Evolutionary conservation across 2,113 vertebrate genomes (phyloP).

Genomic region (Dascyllus trimaculatus): DNA sequence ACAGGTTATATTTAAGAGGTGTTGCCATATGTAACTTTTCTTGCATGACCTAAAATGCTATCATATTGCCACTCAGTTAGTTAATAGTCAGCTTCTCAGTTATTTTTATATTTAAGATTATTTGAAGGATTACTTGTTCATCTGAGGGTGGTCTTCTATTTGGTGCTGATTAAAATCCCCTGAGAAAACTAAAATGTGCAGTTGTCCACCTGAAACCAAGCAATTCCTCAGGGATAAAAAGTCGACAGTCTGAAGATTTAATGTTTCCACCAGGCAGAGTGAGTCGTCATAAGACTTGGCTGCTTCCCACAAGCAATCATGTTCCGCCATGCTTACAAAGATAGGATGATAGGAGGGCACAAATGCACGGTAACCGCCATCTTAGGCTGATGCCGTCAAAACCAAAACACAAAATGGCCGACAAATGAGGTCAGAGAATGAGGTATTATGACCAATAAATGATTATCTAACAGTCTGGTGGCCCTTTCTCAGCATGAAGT

Average conservation of each 20-base stretch:
- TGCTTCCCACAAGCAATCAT: not conserved
- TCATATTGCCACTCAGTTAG: too few relatives aligned
- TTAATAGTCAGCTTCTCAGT: too few relatives aligned
- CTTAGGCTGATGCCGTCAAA: not conserved
- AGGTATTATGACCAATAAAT: accelerated
- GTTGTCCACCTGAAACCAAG: not conserved
- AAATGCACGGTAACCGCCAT: constrained; percentile 4
- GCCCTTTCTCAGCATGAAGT: accelerated
- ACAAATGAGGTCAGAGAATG: too few relatives aligned
- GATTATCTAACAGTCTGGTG: not conserved
- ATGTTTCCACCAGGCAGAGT: not conserved
- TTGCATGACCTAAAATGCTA: too few relatives aligned
- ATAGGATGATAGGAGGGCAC: accelerated
- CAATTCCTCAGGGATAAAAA: accelerated
- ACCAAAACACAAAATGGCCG: constrained; percentile 20
- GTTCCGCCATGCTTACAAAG: accelerated
- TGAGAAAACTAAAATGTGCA: accelerated
- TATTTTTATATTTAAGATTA: not conserved
- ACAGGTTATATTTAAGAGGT: too few relatives aligned
- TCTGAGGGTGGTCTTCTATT: accelerated
- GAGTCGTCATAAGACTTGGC: not conserved
- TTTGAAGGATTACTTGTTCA: not conserved
- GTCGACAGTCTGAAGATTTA: accelerated
- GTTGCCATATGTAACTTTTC: too few relatives aligned
- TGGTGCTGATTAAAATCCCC: accelerated